These are phyloP conservation scores for Euthynnus affinis DNA, from an alignment of 2,797 vertebrate genomes.

Conservation along the genomic window DNA sequence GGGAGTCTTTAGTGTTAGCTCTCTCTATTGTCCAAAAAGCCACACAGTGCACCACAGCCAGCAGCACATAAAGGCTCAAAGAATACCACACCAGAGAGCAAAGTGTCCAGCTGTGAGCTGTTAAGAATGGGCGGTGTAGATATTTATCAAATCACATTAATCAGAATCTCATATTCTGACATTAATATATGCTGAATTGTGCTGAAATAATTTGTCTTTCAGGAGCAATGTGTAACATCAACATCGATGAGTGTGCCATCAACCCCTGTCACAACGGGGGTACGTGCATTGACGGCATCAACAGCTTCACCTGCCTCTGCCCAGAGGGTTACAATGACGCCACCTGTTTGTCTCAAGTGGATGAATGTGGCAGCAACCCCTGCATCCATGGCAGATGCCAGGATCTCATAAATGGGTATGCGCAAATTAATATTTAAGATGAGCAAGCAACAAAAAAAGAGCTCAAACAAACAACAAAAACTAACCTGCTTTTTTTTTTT, in stretches of 20 bases:
- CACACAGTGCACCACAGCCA: conserved; percentile 57
- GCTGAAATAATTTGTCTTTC: conserved; percentile 46
- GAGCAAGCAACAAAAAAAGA: background rate
- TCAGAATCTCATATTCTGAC: conserved; percentile 4
- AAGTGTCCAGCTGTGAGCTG: conserved; percentile 46
- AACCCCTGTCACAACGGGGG: conserved; percentile 96
- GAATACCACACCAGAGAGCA: conserved; percentile 39
- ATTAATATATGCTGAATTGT: background rate
- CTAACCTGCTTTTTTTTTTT: conserved; percentile 8
- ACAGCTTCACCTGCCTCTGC: conserved; percentile 93
- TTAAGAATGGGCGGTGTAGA: conserved; percentile 16
- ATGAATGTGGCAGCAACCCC: conserved; percentile 96
- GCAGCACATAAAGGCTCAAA: conserved; percentile 50
- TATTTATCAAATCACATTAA: conserved; percentile 19
- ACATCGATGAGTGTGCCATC: conserved; percentile 94
- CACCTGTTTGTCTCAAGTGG: conserved; percentile 95
- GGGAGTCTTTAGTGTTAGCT: conserved; percentile 47
- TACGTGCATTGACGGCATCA: conserved; percentile 92
- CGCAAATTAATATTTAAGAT: background rate
- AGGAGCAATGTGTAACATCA: conserved; percentile 96
- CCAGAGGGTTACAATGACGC: conserved; percentile 94
- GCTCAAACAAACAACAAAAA: background rate
- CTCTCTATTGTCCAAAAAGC: conserved; percentile 57
- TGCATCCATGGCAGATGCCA: conserved; percentile 95
- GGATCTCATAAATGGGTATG: conserved; percentile 94